Conservation (phyloP, 2,888 invertebrate species). For the Choreutis nemorana region DNA sequence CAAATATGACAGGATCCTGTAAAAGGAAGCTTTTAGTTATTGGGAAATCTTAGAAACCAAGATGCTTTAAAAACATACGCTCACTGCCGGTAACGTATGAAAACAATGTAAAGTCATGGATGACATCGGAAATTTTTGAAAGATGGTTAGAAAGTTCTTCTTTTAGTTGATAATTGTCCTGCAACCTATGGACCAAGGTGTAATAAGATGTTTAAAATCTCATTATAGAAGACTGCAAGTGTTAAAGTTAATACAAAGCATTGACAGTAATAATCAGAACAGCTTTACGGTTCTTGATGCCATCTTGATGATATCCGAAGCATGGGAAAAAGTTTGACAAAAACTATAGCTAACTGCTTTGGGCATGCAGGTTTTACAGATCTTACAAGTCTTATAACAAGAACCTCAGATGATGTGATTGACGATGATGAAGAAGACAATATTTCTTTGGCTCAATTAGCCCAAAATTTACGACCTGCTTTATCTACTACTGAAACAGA, state of each 20-base stretch:
- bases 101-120: slow-evolving; percentile 6
- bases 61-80: slow-evolving; percentile 8
- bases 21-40: slow-evolving; percentile 15
- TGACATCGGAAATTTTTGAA: slow-evolving; percentile 2
- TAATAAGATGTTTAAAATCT: slow-evolving; percentile 9
- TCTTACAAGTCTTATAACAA: no score
- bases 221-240: slow-evolving; percentile 11
- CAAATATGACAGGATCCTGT: slow-evolving; percentile 13
- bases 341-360: slow-evolving; percentile 10
- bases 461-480: slow-evolving; percentile 9
- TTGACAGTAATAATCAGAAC: slow-evolving; percentile 7
- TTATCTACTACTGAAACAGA: slow-evolving; percentile 4
- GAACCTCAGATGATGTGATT: not conserved
- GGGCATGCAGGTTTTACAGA: slow-evolving; percentile 12
- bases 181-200: slow-evolving; percentile 12
- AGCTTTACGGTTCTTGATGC: slow-evolving; percentile 12
- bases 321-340: slow-evolving; percentile 13
- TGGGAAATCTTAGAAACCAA: slow-evolving; percentile 11
- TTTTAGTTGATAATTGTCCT: slow-evolving; percentile 2
- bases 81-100: slow-evolving; percentile 12
- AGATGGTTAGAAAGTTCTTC: slow-evolving; percentile 4
- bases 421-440: slow-evolving; percentile 5
- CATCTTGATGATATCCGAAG: slow-evolving; percentile 15
- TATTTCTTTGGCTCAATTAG: slow-evolving; percentile 7
- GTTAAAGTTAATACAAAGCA: slow-evolving; percentile 9